phyloP scores from a whole-genome alignment of 2,888 invertebrate genomes.

The Hyles lineata region DNA sequence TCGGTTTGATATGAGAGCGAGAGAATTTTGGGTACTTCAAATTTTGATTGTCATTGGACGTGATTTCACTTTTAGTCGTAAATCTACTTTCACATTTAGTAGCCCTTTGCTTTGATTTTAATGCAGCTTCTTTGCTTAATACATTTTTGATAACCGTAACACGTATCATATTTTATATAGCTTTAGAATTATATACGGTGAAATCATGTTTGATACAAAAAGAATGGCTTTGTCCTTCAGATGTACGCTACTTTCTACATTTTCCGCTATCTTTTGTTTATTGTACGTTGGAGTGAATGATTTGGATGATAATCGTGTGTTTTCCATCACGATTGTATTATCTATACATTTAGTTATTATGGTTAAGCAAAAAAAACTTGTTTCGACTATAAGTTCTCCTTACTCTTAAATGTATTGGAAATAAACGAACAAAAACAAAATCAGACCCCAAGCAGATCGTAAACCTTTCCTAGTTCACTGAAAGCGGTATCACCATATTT shows the following conservation, averaged over 20 bases:
- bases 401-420: too few relatives aligned
- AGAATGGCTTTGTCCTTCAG: too few relatives aligned
- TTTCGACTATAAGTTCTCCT: too few relatives aligned
- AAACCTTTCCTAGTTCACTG: constrained; percentile 4
- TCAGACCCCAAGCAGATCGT: background rate
- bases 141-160: background rate
- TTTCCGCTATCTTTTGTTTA: too few relatives aligned
- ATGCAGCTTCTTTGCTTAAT: background rate
- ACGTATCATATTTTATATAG: background rate
- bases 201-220: background rate
- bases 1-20: background rate
- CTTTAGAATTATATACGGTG: too few relatives aligned
- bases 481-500: constrained; percentile 21
- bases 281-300: too few relatives aligned
- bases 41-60: constrained; percentile 14
- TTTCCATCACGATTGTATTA: too few relatives aligned
- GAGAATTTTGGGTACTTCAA: background rate
- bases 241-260: too few relatives aligned
- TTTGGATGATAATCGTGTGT: too few relatives aligned
- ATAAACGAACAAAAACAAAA: background rate
- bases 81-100: constrained; percentile 18
- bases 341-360: too few relatives aligned
- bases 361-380: too few relatives aligned
- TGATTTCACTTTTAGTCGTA: constrained; percentile 4
- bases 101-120: background rate